These are phyloP conservation scores for Deilephila elpenor DNA, from an alignment of 2,888 invertebrate species.

Conservation along the genomic window DNA sequence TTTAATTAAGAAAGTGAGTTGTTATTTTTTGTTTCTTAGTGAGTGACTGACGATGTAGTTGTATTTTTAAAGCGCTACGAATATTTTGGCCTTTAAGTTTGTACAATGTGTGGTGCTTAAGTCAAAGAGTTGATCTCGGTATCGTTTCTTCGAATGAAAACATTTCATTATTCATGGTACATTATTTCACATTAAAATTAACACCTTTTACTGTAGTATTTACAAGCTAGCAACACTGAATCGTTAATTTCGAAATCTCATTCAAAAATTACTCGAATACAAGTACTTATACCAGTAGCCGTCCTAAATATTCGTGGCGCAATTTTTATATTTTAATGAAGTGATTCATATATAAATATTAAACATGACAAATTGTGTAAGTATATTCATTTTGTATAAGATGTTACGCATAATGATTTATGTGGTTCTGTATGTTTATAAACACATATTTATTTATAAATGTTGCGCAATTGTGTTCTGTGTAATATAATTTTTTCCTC, in stretches of 20 bases:
- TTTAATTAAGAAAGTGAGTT: constrained; percentile 48
- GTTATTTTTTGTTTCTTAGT: constrained; percentile 50
- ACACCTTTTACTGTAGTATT: not conserved
- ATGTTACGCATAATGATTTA: constrained; percentile 72
- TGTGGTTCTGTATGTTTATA: constrained; percentile 63
- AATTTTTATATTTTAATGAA: constrained; percentile 29
- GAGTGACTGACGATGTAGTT: constrained; percentile 50
- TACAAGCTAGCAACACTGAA: not conserved
- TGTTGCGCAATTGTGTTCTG: constrained; percentile 77
- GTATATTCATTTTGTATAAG: constrained; percentile 31
- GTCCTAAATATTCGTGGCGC: constrained; percentile 40
- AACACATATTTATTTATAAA: constrained; percentile 65
- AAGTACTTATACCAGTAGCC: not conserved
- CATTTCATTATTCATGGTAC: not conserved
- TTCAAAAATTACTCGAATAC: constrained; percentile 1
- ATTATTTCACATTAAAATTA: not conserved
- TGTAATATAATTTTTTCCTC: constrained; percentile 72
- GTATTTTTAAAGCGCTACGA: constrained; percentile 53
- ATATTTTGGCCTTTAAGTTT: constrained; percentile 43
- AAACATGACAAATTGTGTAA: constrained; percentile 30
- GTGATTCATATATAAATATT: constrained; percentile 28
- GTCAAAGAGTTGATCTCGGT: not conserved
- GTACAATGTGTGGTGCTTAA: not conserved
- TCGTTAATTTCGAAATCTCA: not conserved
- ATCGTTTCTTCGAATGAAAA: not conserved